Evolutionary conservation across 2,113 vertebrate genomes (phyloP).

Genomic region (Myotis lucifugus): DNA sequence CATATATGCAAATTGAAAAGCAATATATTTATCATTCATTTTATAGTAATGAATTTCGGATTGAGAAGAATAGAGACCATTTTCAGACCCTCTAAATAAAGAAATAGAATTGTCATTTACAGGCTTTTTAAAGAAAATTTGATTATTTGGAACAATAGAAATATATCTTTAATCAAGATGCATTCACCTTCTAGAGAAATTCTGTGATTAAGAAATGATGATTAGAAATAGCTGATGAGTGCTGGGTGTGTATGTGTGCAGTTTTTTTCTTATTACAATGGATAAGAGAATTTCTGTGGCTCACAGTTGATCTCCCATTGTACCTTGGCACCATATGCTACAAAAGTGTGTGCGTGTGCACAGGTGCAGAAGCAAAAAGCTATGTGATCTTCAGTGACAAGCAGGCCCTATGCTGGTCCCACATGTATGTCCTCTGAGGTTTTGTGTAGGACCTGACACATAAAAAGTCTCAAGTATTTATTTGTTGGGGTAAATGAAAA

Average conservation of each 20-base stretch:
- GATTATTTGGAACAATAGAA: conserved; percentile 39
- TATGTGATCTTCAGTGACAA: background rate
- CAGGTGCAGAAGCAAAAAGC: background rate
- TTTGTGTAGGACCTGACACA: background rate
- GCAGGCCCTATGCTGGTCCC: background rate
- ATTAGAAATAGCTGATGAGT: conserved; percentile 21
- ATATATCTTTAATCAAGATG: conserved; percentile 25
- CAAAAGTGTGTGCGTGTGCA: background rate
- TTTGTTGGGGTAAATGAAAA: background rate
- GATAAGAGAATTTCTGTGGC: background rate
- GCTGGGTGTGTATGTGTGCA: background rate
- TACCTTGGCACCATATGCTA: background rate
- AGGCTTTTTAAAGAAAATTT: conserved; percentile 29
- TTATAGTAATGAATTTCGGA: background rate
- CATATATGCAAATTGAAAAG: conserved; percentile 55
- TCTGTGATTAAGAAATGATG: conserved; percentile 15
- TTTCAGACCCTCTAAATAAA: background rate
- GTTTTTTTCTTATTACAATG: background rate
- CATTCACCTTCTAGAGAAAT: conserved; percentile 23
- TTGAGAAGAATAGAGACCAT: conserved; percentile 16
- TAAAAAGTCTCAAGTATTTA: background rate
- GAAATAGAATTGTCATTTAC: background rate
- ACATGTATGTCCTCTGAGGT: background rate
- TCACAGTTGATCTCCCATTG: background rate
- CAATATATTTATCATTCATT: background rate